phyloP scores from a whole-genome alignment of 2,888 invertebrate species.

The Papilio elwesi region DNA sequence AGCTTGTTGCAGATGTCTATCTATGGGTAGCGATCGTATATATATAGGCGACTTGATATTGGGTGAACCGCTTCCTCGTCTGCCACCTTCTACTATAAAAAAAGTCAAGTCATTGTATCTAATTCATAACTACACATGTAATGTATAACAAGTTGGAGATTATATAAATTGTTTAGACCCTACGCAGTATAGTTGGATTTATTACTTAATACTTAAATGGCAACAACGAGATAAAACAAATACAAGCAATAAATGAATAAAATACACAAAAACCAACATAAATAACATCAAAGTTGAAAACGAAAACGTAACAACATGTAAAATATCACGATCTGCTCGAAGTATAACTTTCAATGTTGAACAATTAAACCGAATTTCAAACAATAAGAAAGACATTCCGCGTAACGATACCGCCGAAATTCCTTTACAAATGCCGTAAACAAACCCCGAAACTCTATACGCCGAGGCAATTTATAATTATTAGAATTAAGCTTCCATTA shows the following conservation, averaged over 20 bases:
- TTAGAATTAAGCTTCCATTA: slow-evolving; percentile 29
- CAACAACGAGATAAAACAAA: not conserved
- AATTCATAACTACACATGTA: no score
- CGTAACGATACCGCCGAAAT: slow-evolving; percentile 28
- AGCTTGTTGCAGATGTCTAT: no score
- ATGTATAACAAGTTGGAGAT: no score
- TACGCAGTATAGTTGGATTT: no score
- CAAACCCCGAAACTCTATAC: slow-evolving; percentile 23
- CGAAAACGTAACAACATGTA: slow-evolving; percentile 2
- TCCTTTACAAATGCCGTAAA: slow-evolving; percentile 13
- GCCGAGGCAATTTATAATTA: slow-evolving; percentile 28
- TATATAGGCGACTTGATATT: no score
- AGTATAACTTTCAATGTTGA: slow-evolving; percentile 18
- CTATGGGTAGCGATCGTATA: no score
- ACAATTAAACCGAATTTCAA: slow-evolving; percentile 30
- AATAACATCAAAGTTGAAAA: slow-evolving; percentile 9
- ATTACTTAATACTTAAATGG: no score
- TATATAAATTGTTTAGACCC: no score
- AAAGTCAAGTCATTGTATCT: no score
- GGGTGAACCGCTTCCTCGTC: no score
- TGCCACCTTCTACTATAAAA: no score
- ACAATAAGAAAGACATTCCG: slow-evolving; percentile 29
- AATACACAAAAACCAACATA: not conserved
- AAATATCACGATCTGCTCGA: slow-evolving; percentile 4
- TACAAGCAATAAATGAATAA: not conserved